These are phyloP conservation scores for Rhizoglyphus robini DNA, from an alignment of 1,140 invertebrate species.

Conservation along the genomic window DNA sequence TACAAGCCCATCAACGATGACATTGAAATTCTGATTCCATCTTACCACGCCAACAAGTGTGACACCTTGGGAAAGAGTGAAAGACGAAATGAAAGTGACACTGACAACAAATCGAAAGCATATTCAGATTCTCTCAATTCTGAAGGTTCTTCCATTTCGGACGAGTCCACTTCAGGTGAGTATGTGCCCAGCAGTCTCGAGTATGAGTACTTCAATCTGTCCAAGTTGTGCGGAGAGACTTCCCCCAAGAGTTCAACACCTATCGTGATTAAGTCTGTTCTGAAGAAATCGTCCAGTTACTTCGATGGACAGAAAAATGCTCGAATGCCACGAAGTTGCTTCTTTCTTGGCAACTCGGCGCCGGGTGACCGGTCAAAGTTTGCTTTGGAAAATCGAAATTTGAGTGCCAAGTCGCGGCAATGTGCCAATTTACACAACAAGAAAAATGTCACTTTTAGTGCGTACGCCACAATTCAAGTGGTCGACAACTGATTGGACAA, in stretches of 20 bases:
- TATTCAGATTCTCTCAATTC: constrained; percentile 6
- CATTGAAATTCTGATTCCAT: not conserved
- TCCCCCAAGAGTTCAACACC: not conserved
- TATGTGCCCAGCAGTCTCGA: not conserved
- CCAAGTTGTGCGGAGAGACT: not conserved
- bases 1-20: not conserved
- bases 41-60: not conserved
- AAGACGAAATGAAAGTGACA: not conserved
- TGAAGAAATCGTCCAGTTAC: constrained; percentile 4
- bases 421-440: not conserved
- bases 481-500: constrained; percentile 1
- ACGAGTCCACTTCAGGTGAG: not conserved
- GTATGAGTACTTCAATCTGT: not conserved
- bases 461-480: constrained; percentile 19
- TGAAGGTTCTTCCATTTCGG: constrained; percentile 18
- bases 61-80: not conserved
- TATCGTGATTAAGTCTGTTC: constrained; percentile 9
- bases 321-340: not conserved
- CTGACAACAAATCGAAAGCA: not conserved
- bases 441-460: constrained; percentile 19
- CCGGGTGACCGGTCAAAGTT: not conserved
- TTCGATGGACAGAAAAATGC: not conserved
- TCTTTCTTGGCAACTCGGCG: not conserved
- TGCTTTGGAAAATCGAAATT: too few species aligned
- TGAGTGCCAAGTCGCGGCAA: not conserved